Percentiles rank a stretch among this genome's conserved stretches.
phyloP scores from a whole-genome alignment of 2,888 invertebrate genomes.

The Petrophora chlorosata region DNA sequence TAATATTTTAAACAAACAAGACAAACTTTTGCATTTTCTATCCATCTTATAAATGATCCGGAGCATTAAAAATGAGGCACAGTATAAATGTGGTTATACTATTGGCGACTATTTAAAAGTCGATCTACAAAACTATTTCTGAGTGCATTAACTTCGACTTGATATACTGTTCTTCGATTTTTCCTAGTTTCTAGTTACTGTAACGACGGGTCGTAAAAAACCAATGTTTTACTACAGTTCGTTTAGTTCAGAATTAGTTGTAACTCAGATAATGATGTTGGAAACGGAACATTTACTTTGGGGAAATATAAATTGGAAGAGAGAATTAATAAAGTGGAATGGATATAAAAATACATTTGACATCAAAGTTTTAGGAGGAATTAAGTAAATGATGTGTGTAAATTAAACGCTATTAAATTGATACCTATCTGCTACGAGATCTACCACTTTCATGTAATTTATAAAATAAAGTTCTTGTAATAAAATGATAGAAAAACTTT shows the following conservation, averaged over 20 bases:
- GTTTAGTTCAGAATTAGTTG: conserved; percentile 34
- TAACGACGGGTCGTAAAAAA: conserved; percentile 41
- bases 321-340: conserved; percentile 11
- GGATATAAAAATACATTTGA: conserved; percentile 15
- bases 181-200: conserved; percentile 30
- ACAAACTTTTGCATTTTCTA: conserved; percentile 7
- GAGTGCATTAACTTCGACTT: conserved; percentile 43
- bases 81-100: conserved; percentile 25
- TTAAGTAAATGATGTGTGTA: no score
- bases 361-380: conserved; percentile 15
- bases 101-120: conserved; percentile 37
- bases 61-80: not conserved
- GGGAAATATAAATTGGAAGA: conserved; percentile 31
- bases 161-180: conserved; percentile 31
- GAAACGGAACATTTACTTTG: conserved; percentile 24
- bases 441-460: no score
- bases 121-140: conserved; percentile 62
- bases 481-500: no score
- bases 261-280: conserved; percentile 27
- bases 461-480: no score
- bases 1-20: conserved; percentile 14
- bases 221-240: conserved; percentile 32
- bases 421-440: no score
- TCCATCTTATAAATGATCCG: not conserved
- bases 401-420: no score